Evolutionary conservation across 2,888 invertebrate genomes (phyloP).

Genomic region (Bugula neritina): DNA sequence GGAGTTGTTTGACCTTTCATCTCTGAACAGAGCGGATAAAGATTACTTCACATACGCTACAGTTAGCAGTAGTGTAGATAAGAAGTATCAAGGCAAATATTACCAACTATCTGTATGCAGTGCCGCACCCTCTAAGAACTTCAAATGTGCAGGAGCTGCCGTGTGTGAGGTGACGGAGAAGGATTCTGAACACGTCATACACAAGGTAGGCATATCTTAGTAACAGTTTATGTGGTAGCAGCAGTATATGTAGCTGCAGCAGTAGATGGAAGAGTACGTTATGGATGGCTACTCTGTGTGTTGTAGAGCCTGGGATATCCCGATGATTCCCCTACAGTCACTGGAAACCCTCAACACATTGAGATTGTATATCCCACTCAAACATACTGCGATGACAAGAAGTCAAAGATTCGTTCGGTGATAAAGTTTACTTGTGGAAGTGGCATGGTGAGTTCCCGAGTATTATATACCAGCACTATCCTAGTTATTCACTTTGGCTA

Average conservation of each 20-base stretch:
- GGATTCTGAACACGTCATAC: not conserved
- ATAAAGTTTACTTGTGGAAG: slow-evolving; percentile 4
- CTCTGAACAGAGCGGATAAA: too few relatives aligned
- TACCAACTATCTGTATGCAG: not conserved
- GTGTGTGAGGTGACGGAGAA: slow-evolving; percentile 5
- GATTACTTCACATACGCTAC: too few relatives aligned
- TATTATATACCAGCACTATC: not conserved
- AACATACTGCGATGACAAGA: not conserved
- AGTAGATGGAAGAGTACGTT: too few relatives aligned
- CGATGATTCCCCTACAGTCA: not conserved
- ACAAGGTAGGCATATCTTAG: too few relatives aligned
- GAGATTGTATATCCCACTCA: not conserved
- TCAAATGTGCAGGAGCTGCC: slow-evolving; percentile 2
- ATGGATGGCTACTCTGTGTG: too few relatives aligned
- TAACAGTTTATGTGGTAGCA: too few relatives aligned
- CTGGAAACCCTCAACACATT: not conserved
- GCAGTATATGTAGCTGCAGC: too few relatives aligned
- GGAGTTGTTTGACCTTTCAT: not conserved
- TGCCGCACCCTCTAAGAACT: not conserved
- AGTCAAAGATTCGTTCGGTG: not conserved
- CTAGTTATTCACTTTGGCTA: too few relatives aligned
- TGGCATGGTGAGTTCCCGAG: not conserved
- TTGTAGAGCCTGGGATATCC: not conserved
- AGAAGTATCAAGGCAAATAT: not conserved
- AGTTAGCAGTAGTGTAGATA: too few relatives aligned